Evolutionary conservation across 2,888 invertebrate species (phyloP), one percentile per base, ranked within the genome.

Genomic region (Heliconius sara): DNA sequence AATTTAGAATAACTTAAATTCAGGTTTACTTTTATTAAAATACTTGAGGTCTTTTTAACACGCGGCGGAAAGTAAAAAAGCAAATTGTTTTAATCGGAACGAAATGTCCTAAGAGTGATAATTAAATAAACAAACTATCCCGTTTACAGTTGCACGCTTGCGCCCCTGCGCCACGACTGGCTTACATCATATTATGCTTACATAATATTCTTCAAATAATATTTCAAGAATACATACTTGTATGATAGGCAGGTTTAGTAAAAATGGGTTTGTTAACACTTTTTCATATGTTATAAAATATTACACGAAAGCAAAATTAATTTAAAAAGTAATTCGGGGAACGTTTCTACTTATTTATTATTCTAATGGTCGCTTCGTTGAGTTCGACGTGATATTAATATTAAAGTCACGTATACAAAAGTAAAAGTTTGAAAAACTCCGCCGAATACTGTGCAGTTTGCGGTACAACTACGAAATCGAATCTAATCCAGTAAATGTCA

Each of bases 401-500:
- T 81, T 78, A 65, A 47, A 70, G 65, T 34, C 80, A 83, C 81
- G 82, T 82, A 78, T 74, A 72, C 13, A 65, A 39, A 27, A n/a
- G n/a, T n/a, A n/a, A n/a, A 79, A 80, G 74, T 80, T 79, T 34
- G 76, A 73, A 67, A 79, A 80, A 67, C 65, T 66, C 60, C 39
- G 75, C 57, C 39, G 74, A 78, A 81, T 63, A 66, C 78, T 75
- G 79, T 76, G 57, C 80, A 84, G 79, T 83, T 84, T 82, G 68
- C 81, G 77, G 83, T 83, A 83, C 82, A 83, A 81, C 68, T 79
- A 82, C 82, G 83, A 86, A 86, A 87, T 86, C 86, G 85, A 85
- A 85, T 86, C 83, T 85, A 82, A 83, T 81, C 79, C 81, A 77
- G 77, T 76, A 80, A 75, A 79, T 83, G 84, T 83, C 81, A 80